Conservation (phyloP, 2,888 invertebrate species). For the Aphodius sticticus region DNA sequence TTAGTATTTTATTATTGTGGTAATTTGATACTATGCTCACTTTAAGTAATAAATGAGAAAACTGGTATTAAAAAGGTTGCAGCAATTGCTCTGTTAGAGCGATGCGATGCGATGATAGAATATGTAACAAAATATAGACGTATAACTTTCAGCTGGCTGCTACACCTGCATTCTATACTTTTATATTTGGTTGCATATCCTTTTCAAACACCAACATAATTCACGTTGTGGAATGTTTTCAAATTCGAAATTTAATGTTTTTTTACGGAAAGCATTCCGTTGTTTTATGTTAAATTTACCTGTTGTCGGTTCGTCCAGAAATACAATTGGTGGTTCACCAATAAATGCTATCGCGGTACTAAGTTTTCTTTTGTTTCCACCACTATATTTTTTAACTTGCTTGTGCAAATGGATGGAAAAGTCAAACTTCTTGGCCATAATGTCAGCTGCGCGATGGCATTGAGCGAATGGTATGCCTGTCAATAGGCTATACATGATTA, state of each 20-base stretch:
- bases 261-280: too few relatives aligned
- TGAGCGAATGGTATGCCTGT: constrained; percentile 58
- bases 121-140: too few relatives aligned
- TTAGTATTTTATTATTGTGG: neutral
- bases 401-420: constrained; percentile 60
- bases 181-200: too few relatives aligned
- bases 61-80: too few relatives aligned
- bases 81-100: too few relatives aligned
- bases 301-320: constrained; percentile 65
- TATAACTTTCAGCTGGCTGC: too few relatives aligned
- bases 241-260: too few relatives aligned
- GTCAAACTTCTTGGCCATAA: constrained; percentile 59
- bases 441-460: constrained; percentile 51
- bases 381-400: constrained; percentile 59
- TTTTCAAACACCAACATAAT: too few relatives aligned
- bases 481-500: constrained; percentile 63
- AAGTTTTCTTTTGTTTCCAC: constrained; percentile 66
- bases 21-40: neutral
- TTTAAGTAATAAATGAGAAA: too few relatives aligned
- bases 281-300: constrained; percentile 51
- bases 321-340: constrained; percentile 64
- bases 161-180: too few relatives aligned
- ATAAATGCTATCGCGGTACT: constrained; percentile 65
- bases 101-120: too few relatives aligned
- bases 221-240: too few relatives aligned